A percentile compares a stretch with the other conserved stretches of the same genome.
These are phyloP conservation scores for Oscheius sp. DNA, from an alignment of 2,888 invertebrate genomes.

Conservation along the genomic window DNA sequence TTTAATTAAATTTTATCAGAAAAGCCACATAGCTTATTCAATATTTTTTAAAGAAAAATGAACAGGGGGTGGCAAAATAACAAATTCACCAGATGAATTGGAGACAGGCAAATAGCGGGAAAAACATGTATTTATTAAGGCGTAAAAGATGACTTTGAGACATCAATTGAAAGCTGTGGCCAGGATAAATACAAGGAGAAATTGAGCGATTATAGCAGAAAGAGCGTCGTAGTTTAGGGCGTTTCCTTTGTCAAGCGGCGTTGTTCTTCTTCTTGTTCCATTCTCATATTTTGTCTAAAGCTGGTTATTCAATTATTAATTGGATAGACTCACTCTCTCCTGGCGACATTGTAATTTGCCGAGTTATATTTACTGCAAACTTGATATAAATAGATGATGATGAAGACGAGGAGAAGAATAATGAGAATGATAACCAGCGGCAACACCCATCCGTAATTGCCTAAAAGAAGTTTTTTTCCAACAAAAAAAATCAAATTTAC, in stretches of 20 bases:
- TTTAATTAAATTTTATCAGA: not conserved
- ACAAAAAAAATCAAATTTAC: not conserved
- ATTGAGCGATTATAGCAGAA: conserved; percentile 10
- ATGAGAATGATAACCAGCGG: conserved; percentile 63
- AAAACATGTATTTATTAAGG: conserved; percentile 21
- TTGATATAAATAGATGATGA: conserved; percentile 60
- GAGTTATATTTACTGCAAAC: conserved; percentile 52
- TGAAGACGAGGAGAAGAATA: conserved; percentile 60
- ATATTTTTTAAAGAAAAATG: not conserved
- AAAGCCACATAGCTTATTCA: not conserved
- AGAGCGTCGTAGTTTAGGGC: not conserved
- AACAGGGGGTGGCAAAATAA: too few species aligned
- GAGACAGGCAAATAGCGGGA: not conserved
- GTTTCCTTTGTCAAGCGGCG: conserved; percentile 9
- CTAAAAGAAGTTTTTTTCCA: conserved; percentile 33
- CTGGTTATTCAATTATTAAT: not conserved
- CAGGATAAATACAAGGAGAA: not conserved
- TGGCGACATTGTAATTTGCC: conserved; percentile 63
- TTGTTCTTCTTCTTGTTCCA: conserved; percentile 14
- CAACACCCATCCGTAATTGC: conserved; percentile 56
- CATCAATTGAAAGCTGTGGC: conserved; percentile 20
- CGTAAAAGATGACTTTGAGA: conserved; percentile 1
- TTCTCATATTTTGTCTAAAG: conserved; percentile 15
- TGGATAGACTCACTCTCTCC: conserved; percentile 49
- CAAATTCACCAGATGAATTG: not conserved